Base-by-base conservation (phyloP, 1,140 invertebrate genomes). In the Orius laevigatus region DNA sequence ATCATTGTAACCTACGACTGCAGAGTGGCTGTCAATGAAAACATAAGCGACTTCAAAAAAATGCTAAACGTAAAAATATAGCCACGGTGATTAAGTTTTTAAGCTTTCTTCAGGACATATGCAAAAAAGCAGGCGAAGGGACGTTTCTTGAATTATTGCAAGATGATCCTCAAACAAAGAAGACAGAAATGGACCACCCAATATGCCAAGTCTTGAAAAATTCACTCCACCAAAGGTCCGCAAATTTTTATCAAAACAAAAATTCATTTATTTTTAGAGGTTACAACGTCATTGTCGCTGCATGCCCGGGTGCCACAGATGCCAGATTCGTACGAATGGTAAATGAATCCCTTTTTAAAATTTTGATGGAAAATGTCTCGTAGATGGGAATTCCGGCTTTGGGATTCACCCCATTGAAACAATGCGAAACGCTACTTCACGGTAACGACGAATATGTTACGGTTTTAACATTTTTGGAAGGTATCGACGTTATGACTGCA, bases 361-460 rank as follows among this genome's bases (percentile, higher is more conserved):
- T 35, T 11, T 2, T n/a, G n/a, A 8, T 5, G 8, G 9, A 40
- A 48, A 46, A 8, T 46, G 12, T 50, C 8, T 47, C 65, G 2
- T 53, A 72, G 75, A 55, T 69, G 52, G 78, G 75, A 16, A 70
- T 79, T 48, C 74, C 76, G 34, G 76, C 76, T 15, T 63, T 83
- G 47, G 76, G 80, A 42, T 84, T 84, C 57, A 80, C 78, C 16
- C 81, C 81, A 1, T 79, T 81, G 65, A 81, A 77, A 55, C 72
- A 78, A 48, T 83, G 79, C 3, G 75, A 75, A 15, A 70, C 79
- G 31, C 61, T 81, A 2, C 64, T 83, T 1, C 81, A 84, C 53
- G 79, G 81, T 58, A 74, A 83, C 55, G 71, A 84, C 57, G 81
- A 84, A 57, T 79, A 65, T 58, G 59, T 84, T 0, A 79, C 81